These are phyloP conservation scores for Drosophila leonis DNA, from an alignment of 2,888 invertebrate genomes.

Conservation along the genomic window DNA sequence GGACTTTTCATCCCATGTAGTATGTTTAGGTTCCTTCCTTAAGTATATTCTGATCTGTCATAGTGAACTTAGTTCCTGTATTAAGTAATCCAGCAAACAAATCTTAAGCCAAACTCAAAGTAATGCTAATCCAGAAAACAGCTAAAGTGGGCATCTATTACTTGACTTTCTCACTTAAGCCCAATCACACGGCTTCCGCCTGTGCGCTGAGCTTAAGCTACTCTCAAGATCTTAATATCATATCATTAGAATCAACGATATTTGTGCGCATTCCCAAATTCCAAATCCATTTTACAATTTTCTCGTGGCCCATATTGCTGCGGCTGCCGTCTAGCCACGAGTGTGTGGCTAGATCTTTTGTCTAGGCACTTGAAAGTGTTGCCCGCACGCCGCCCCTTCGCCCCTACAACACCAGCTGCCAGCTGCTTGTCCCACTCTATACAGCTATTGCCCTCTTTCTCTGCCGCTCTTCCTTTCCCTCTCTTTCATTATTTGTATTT, in stretches of 20 bases:
- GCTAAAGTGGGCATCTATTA: not conserved
- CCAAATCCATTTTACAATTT: not conserved
- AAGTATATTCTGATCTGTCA: not conserved
- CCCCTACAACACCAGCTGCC: not conserved
- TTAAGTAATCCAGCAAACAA: not conserved
- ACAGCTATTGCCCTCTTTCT: not conserved
- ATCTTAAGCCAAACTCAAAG: not conserved
- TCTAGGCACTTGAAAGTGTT: constrained; percentile 55
- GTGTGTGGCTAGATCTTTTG: constrained; percentile 1
- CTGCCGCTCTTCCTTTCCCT: not conserved
- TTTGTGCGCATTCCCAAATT: not conserved
- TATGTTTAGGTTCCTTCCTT: no score
- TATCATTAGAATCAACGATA: not conserved
- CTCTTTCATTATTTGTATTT: not conserved
- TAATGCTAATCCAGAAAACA: not conserved
- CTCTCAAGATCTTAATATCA: not conserved
- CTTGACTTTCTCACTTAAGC: not conserved
- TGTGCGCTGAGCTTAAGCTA: not conserved
- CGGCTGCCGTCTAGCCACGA: not conserved
- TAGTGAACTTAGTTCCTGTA: not conserved
- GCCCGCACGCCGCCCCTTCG: no score
- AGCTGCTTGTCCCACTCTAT: not conserved
- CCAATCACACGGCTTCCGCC: not conserved
- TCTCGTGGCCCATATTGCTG: constrained; percentile 23
- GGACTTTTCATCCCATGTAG: no score